Evolutionary conservation across 2,113 vertebrate species (phyloP).

Genomic region (Pelvicachromis taeniatus): DNA sequence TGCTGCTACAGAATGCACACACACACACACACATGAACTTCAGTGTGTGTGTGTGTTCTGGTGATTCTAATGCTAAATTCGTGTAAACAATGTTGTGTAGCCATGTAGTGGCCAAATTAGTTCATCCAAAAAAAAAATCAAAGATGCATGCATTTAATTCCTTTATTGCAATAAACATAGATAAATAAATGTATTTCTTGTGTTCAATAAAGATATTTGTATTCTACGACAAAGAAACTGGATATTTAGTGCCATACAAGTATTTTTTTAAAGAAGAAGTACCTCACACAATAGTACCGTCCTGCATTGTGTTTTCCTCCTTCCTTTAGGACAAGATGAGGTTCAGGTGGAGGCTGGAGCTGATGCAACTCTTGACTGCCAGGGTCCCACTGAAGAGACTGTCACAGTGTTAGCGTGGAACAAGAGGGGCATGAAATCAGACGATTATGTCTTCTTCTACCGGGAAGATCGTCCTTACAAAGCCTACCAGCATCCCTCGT

Average conservation of each 20-base stretch:
- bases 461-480: rapidly evolving
- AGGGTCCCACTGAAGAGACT: background rate
- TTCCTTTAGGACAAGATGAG: background rate
- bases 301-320: background rate
- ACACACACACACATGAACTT: background rate
- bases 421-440: background rate
- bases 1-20: background rate
- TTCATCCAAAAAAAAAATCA: background rate
- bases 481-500: rapidly evolving
- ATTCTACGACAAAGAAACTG: background rate
- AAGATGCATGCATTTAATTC: background rate
- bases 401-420: background rate
- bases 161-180: background rate
- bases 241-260: rapidly evolving
- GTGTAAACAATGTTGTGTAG: background rate
- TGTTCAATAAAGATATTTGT: background rate
- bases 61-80: background rate
- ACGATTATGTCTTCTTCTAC: rapidly evolving
- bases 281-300: background rate
- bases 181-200: background rate
- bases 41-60: background rate
- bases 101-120: rapidly evolving
- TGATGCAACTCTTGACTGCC: background rate
- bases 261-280: background rate
- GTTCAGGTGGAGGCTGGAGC: background rate